Percentiles rank a stretch among this genome's conserved stretches.
Evolutionary conservation across 2,797 vertebrate species (phyloP).

Genomic region (Loriculus beryllinus): DNA sequence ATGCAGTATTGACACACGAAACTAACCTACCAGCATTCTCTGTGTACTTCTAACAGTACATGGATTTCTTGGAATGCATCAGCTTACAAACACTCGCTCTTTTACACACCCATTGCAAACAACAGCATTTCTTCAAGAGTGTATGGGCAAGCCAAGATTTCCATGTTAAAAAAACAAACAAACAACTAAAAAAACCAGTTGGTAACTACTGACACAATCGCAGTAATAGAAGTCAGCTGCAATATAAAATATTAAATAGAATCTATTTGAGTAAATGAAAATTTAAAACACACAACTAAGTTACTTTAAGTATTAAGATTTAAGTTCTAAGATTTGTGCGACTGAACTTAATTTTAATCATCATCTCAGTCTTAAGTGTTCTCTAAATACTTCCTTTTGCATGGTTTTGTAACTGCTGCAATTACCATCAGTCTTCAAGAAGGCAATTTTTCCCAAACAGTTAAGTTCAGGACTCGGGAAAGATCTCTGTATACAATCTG

Average conservation of each 20-base stretch:
- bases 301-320: background rate
- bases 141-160: background rate
- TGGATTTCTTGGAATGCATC: background rate
- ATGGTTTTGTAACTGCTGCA: background rate
- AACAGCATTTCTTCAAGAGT: background rate
- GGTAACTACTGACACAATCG: background rate
- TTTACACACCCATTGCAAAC: background rate
- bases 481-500: constrained; percentile 8
- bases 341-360: background rate
- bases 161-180: background rate
- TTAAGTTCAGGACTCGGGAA: background rate
- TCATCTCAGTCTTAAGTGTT: background rate
- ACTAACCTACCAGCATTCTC: background rate
- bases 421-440: background rate
- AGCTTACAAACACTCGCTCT: background rate
- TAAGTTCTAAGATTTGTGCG: background rate
- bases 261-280: background rate
- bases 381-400: background rate
- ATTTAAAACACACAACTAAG: background rate
- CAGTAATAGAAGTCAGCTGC: background rate
- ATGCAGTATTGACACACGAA: background rate
- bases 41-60: accelerated
- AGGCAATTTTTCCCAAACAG: background rate
- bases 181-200: background rate
- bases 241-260: background rate